Base-by-base conservation (phyloP, 2,113 vertebrate species). In the Camelus bactrianus region DNA sequence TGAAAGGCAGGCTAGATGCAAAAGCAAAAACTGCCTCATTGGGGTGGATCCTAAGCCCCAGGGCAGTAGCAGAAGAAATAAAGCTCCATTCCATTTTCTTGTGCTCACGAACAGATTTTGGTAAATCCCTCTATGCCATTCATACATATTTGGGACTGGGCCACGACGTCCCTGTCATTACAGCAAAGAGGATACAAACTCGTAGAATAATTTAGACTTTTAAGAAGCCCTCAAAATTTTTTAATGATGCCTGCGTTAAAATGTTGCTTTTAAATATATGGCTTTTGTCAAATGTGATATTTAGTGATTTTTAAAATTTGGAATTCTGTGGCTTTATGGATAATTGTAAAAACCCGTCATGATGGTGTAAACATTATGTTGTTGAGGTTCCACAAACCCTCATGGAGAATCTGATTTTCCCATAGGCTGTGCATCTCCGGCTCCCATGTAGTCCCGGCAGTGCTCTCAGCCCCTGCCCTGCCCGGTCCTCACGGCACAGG, bases 401-500 rank as follows among this genome's bases (percentile, higher is more conserved):
- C 91, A 93, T n/a, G 12, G 77, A 15, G 84, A 62, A 73, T 97
- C 92, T 94, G 56, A 85, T 95, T 95, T 81, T 17, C 82, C 96
- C 92, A 42, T 65, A 99, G 99, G 76, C 94, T 99, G 46, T 99
- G 97, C 75, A 88, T 99, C 79, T 99, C 98, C 7, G 99, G 99
- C 73, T 98, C 97, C 50, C 98, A 98, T 42, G 90, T 99, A 52
- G 80, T 98, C 12, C 98, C 98, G 0, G 79, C 67, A 12, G 32
- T 62, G 35, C 98, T 93, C 90, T 97, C 56, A 94, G 35, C 97
- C 89, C 86, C 96, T 86, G 72, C 65, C 93, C 16, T 58, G 62
- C 87, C 52, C 7, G 82, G 89, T 76, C 64, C 89, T 24, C 70
- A 67, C 72, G 96, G 83, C 60, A 20, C 73, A 62, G 48, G 70